Evolutionary conservation across 2,113 vertebrate species (phyloP), one percentile per base, ranked within the genome.

Genomic region (Tyto alba): DNA sequence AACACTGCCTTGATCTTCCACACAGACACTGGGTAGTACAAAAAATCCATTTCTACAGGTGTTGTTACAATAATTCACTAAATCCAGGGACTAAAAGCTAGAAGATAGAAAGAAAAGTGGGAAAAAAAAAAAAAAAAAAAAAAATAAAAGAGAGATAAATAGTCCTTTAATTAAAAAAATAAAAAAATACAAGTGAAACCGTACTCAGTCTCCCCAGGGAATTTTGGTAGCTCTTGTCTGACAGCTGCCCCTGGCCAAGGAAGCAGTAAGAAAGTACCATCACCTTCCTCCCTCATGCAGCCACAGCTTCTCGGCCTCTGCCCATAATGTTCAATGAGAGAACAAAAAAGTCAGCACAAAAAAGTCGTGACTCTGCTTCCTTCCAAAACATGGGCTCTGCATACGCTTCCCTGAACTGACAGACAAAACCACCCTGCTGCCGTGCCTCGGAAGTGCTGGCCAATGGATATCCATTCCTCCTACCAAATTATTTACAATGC

Each of bases 71-170:
- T 16, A 67, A 63, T 3, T 7, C 4, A 25, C 16, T 27, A 71
- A 69, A 69, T 11, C 30, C 16, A 16, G 32, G 11, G 22, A 17
- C 9, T 66, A n/a, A 89, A 75, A 66, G 5, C 14, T 25, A 16
- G 17, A 52, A 66, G 18, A 43, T 8, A 9, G 13, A 26, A 18
- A 2, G 13, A 60, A 48, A 12, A 23, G 9, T 3, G 4, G 2
- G 9, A 18, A 18, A 45, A 5, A 21, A 21, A 47, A 21, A 47
- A 47, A 47, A 47, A 47, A 47, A 47, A 47, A 47, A 47, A 47
- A 47, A 2, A 3, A 1, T 0, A 2, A 27, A 25, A n/a, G 15
- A 32, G 9, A 16, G 7, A 3, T 4, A 66, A 66, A 45, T 16
- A 16, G 15, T 41, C 16, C 19, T 47, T n/a, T n/a, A n/a, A n/a